A percentile compares a stretch with the other conserved stretches of the same genome.
Conservation (phyloP, 2,888 invertebrate genomes). For the Parthenolecanium corni region DNA sequence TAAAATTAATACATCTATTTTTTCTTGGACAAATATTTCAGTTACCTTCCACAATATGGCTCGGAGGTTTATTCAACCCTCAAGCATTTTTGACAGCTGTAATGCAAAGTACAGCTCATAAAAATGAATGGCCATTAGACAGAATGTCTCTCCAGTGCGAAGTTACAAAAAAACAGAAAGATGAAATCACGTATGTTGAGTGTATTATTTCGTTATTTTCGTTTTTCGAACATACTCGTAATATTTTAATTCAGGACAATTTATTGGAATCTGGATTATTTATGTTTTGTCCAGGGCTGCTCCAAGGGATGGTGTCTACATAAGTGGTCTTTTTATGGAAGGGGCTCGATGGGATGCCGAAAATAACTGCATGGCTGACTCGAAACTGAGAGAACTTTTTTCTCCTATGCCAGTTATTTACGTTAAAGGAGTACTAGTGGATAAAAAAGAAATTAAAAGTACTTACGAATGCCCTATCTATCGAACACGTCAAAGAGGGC, state of each 20-base stretch:
- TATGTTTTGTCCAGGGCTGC: conserved; percentile 46
- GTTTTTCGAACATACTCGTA: too few species aligned
- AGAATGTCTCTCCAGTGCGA: conserved; percentile 92
- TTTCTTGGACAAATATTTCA: conserved; percentile 35
- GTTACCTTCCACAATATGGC: conserved; percentile 79
- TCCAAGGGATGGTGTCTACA: conserved; percentile 82
- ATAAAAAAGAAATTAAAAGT: conserved; percentile 76
- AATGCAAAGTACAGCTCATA: conserved; percentile 92
- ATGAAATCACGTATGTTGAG: conserved; percentile 60
- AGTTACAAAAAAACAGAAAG: conserved; percentile 76
- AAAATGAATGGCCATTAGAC: conserved; percentile 91
- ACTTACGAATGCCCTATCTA: conserved; percentile 90
- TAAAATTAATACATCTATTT: too few species aligned
- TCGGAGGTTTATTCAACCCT: conserved; percentile 92
- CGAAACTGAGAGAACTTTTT: conserved; percentile 77
- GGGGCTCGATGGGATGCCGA: conserved; percentile 85
- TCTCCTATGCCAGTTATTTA: conserved; percentile 83
- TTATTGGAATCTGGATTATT: too few species aligned
- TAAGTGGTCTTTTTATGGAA: conserved; percentile 83
- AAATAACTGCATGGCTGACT: conserved; percentile 66
- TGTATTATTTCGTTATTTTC: background rate
- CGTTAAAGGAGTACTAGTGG: conserved; percentile 73
- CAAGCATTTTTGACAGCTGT: conserved; percentile 93
- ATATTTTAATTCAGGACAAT: too few species aligned
- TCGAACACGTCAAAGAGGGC: conserved; percentile 76